Percentiles rank a stretch among this genome's conserved stretches.
Evolutionary conservation across 2,888 invertebrate genomes (phyloP).

Genomic region (Cataglyphis livida): DNA sequence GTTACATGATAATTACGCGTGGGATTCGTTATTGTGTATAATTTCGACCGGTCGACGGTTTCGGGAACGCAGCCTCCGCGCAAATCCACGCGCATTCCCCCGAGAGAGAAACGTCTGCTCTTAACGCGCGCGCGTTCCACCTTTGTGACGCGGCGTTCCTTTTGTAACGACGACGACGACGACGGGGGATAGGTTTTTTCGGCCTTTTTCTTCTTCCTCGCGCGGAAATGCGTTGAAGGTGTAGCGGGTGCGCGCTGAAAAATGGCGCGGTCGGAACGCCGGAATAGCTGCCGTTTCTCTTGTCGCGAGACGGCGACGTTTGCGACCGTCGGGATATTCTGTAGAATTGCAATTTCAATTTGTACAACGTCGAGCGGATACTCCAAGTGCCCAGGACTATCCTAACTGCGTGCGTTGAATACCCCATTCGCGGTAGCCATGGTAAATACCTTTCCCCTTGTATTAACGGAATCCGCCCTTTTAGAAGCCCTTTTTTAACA

Average conservation of each 20-base stretch:
- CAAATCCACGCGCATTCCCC: constrained; percentile 33
- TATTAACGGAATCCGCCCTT: constrained; percentile 64
- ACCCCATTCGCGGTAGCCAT: constrained; percentile 61
- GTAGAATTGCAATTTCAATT: constrained; percentile 24
- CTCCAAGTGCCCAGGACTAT: constrained; percentile 29
- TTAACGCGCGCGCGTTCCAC: constrained; percentile 40
- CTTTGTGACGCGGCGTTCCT: constrained; percentile 37
- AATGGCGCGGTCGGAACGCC: constrained; percentile 13
- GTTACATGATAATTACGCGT: constrained; percentile 78
- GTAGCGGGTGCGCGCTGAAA: constrained; percentile 32
- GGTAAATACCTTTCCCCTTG: constrained; percentile 61
- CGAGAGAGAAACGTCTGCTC: constrained; percentile 55
- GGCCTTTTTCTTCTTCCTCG: background rate
- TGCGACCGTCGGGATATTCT: constrained; percentile 30
- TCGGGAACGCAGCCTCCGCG: constrained; percentile 46
- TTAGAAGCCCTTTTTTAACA: constrained; percentile 75
- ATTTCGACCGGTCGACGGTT: constrained; percentile 66
- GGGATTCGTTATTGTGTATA: constrained; percentile 74
- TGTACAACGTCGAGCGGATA: constrained; percentile 25
- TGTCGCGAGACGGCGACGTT: constrained; percentile 11
- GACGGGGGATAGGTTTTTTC: background rate
- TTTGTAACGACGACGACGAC: constrained; percentile 25
- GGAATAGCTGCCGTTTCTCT: constrained; percentile 29
- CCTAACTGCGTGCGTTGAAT: constrained; percentile 66
- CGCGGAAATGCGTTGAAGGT: constrained; percentile 37